Evolutionary conservation across 1,140 invertebrate species (phyloP).

Genomic region (Spodoptera frugiperda): DNA sequence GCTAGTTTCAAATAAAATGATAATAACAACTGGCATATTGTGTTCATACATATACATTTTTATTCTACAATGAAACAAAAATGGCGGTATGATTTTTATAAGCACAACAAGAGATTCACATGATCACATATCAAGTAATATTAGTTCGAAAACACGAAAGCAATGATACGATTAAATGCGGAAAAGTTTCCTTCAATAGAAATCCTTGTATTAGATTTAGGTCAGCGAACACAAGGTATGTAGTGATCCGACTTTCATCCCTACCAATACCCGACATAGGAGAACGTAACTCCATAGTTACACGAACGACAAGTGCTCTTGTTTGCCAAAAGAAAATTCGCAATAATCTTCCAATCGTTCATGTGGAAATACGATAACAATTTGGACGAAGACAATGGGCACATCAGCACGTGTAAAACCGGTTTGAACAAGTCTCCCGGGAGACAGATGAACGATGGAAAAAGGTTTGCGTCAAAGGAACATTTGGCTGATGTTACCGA

Average conservation of each 20-base stretch:
- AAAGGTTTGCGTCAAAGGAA: not conserved
- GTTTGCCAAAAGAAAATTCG: slow-evolving; percentile 35
- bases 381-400: slow-evolving; percentile 13
- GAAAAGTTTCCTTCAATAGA: not conserved
- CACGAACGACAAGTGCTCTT: slow-evolving; percentile 7
- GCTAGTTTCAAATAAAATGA: not conserved
- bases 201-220: slow-evolving; percentile 28
- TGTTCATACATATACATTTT: no score
- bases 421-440: slow-evolving; percentile 1
- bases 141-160: not conserved
- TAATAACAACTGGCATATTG: not conserved
- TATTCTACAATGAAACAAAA: no score
- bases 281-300: not conserved
- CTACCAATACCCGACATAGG: slow-evolving; percentile 23
- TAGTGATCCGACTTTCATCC: slow-evolving; percentile 25
- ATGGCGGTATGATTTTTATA: no score
- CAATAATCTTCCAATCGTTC: slow-evolving; percentile 35
- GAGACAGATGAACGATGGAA: slow-evolving; percentile 1
- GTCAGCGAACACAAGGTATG: slow-evolving; percentile 23
- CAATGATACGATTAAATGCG: not conserved
- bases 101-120: no score
- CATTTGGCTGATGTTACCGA: not conserved
- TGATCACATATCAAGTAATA: no score
- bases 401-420: slow-evolving; percentile 3
- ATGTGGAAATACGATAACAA: slow-evolving; percentile 29